Conservation (phyloP, 2,888 invertebrate species). For the Heliconius sara region DNA sequence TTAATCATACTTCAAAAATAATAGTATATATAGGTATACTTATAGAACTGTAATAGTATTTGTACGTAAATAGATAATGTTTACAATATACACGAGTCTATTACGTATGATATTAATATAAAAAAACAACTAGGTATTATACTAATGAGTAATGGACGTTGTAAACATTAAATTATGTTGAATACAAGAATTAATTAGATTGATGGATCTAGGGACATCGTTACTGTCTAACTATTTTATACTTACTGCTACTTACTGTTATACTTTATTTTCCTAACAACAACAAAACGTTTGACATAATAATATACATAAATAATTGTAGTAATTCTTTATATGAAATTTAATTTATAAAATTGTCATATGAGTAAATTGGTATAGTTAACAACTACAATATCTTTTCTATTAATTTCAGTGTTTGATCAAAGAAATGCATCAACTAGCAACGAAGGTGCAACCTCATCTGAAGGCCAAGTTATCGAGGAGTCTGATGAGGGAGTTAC, state of each 20-base stretch:
- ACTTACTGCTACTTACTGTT: slow-evolving; percentile 6
- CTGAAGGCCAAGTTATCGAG: slow-evolving; percentile 62
- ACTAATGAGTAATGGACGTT: not conserved
- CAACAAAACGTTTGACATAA: not conserved
- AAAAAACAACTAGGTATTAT: not conserved
- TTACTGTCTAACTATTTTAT: not conserved
- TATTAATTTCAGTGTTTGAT: slow-evolving; percentile 64
- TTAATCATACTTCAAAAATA: not conserved
- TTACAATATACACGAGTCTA: not conserved
- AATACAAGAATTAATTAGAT: not conserved
- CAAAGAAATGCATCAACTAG: slow-evolving; percentile 66
- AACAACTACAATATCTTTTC: not conserved
- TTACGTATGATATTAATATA: not conserved
- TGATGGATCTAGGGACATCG: not conserved
- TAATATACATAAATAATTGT: not conserved
- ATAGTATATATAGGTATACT: not conserved
- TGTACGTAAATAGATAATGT: not conserved
- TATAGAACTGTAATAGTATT: not conserved
- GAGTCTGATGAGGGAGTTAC: slow-evolving; percentile 70
- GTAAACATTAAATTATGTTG: not conserved
- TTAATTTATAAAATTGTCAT: not conserved
- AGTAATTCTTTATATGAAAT: not conserved
- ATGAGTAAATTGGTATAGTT: not conserved
- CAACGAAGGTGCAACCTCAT: slow-evolving; percentile 61
- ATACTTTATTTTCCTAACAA: not conserved